Evolutionary conservation across 2,888 invertebrate genomes (phyloP).

Genomic region (Antheraea yamamai): DNA sequence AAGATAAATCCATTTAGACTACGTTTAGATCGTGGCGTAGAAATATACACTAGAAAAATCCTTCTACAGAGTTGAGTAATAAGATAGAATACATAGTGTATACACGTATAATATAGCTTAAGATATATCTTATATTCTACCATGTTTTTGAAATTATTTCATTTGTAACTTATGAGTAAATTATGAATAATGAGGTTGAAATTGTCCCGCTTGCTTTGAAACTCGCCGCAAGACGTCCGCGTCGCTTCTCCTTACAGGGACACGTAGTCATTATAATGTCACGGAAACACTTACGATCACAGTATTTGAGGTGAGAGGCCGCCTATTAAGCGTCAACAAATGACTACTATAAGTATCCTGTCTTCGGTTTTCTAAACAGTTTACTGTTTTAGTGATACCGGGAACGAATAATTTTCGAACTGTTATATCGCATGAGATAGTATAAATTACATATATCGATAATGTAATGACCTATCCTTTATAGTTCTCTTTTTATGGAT

Average conservation of each 20-base stretch:
- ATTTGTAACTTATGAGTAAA: neutral
- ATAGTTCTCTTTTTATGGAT: too few relatives aligned
- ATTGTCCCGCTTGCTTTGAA: neutral
- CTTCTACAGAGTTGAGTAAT: too few relatives aligned
- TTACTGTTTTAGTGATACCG: neutral
- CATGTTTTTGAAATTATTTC: neutral
- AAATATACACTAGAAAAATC: too few relatives aligned
- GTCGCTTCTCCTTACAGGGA: neutral
- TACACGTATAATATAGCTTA: neutral
- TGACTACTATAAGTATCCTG: slow-evolving; percentile 25
- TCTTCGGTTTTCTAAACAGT: slow-evolving; percentile 18
- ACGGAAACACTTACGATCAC: slow-evolving; percentile 38
- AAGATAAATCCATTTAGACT: too few relatives aligned
- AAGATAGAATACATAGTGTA: neutral
- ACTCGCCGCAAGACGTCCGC: neutral
- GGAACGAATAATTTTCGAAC: neutral
- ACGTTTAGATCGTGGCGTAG: too few relatives aligned
- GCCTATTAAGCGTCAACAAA: slow-evolving; percentile 33
- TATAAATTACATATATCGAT: neutral
- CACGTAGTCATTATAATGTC: slow-evolving; percentile 41
- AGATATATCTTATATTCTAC: neutral
- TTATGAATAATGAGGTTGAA: neutral
- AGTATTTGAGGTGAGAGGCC: slow-evolving; percentile 34
- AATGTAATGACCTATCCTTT: too few relatives aligned
- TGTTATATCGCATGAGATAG: neutral